Conservation (phyloP, 2,113 vertebrate species). For the Acanthisitta chloris region DNA sequence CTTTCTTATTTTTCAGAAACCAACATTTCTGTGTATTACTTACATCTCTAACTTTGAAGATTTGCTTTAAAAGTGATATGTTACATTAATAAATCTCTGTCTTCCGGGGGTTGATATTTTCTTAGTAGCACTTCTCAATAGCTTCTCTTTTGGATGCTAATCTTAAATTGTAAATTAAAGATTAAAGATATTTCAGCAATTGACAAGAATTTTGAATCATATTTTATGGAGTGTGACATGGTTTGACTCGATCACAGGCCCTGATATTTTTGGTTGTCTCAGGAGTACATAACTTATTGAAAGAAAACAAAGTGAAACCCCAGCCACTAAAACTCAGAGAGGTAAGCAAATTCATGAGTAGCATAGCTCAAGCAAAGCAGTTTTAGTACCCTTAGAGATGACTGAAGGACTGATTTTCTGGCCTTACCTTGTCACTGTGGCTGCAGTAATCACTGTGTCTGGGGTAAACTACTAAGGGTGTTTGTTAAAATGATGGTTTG, state of each 20-base stretch:
- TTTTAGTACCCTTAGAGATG: neutral
- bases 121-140: neutral
- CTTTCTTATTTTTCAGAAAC: neutral
- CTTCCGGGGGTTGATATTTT: neutral
- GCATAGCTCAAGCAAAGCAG: neutral
- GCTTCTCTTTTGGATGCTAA: neutral
- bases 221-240: neutral
- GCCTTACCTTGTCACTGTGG: neutral
- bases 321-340: neutral
- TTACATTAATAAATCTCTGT: neutral
- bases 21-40: neutral
- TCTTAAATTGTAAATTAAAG: conserved; percentile 15
- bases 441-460: neutral
- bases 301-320: neutral
- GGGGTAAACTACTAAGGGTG: neutral
- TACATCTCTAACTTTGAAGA: neutral
- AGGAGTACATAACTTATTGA: neutral
- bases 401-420: neutral
- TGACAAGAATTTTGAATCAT: neutral
- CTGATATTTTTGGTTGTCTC: neutral
- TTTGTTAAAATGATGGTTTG: neutral
- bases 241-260: neutral
- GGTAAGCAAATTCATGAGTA: neutral
- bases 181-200: neutral
- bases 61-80: neutral